Percentiles rank a stretch among this genome's conserved stretches.
phyloP scores from a whole-genome alignment of 2,888 invertebrate genomes.

The Drosophila nr. perissopoda region DNA sequence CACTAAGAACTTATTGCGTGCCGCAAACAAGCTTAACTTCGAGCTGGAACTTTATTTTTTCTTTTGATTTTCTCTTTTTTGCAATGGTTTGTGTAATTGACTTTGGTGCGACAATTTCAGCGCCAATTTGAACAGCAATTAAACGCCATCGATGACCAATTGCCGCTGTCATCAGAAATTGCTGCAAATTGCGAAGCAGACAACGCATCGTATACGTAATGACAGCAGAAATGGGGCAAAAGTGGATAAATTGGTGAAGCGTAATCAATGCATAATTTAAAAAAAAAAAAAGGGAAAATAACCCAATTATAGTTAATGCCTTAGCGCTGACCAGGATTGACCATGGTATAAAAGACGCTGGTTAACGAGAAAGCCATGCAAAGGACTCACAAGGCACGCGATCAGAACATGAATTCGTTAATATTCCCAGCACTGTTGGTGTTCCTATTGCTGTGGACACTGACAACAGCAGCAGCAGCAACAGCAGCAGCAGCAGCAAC shows the following conservation, averaged over 20 bases:
- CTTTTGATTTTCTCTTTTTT: conserved; percentile 8
- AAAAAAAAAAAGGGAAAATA: not conserved
- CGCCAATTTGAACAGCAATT: conserved; percentile 66
- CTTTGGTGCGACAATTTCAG: conserved; percentile 61
- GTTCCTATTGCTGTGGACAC: conserved; percentile 34
- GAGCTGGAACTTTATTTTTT: conserved; percentile 31
- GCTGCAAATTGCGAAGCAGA: conserved; percentile 58
- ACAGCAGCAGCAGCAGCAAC: conserved; percentile 15
- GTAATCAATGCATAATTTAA: conserved; percentile 79
- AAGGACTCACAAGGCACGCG: conserved; percentile 31
- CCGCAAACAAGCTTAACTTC: conserved; percentile 26
- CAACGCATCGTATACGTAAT: conserved; percentile 56
- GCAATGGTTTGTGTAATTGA: conserved; percentile 63
- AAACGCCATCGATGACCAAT: conserved; percentile 64
- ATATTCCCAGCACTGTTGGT: conserved; percentile 52
- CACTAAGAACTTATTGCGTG: conserved; percentile 26
- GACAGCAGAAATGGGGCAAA: conserved; percentile 26
- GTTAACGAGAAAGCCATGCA: conserved; percentile 38
- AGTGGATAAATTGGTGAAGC: conserved; percentile 25
- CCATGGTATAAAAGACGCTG: conserved; percentile 60
- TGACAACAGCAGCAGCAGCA: conserved; percentile 31
- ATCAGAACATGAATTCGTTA: conserved; percentile 68
- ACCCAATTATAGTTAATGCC: conserved; percentile 63
- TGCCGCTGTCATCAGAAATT: conserved; percentile 56
- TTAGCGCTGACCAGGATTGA: conserved; percentile 17